A percentile compares a stretch with the other conserved stretches of the same genome.
phyloP scores from a whole-genome alignment of 1,140 invertebrate genomes.

The Drosophila virilis region DNA sequence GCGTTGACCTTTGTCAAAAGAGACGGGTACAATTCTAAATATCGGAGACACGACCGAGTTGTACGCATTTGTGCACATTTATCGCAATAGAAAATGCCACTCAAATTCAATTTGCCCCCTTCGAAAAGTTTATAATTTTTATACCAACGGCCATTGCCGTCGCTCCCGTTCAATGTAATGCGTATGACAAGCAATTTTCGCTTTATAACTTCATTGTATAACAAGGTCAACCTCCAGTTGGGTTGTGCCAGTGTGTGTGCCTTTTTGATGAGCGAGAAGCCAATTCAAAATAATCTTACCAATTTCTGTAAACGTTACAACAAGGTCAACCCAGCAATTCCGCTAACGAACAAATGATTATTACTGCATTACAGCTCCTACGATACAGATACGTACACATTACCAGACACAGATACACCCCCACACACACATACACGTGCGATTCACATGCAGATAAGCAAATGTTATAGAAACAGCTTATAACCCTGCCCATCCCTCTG shows the following conservation, averaged over 20 bases:
- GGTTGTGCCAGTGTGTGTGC: neutral
- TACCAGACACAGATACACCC: constrained; percentile 4
- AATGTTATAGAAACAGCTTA: constrained; percentile 78
- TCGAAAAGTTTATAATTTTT: constrained; percentile 70
- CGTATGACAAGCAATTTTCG: constrained; percentile 71
- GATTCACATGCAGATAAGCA: constrained; percentile 75
- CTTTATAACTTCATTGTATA: constrained; percentile 68
- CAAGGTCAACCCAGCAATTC: constrained; percentile 74
- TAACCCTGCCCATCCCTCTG: constrained; percentile 11
- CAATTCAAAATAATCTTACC: constrained; percentile 76
- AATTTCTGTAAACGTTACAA: constrained; percentile 54
- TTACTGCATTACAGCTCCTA: constrained; percentile 67
- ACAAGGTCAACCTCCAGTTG: constrained; percentile 44
- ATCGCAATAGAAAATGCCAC: constrained; percentile 43
- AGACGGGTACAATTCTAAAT: constrained; percentile 33
- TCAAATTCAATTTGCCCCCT: constrained; percentile 69
- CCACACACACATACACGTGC: constrained; percentile 24
- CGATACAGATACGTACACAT: constrained; percentile 7
- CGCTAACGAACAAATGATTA: constrained; percentile 77
- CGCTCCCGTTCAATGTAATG: neutral
- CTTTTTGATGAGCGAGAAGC: constrained; percentile 40
- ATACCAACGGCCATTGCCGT: constrained; percentile 10
- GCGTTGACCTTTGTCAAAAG: constrained; percentile 74
- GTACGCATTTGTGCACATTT: constrained; percentile 56
- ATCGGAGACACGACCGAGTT: constrained; percentile 4